A percentile compares a stretch with the other conserved stretches of the same genome.
Evolutionary conservation across 2,113 vertebrate genomes (phyloP).

Genomic region (Saccopteryx bilineata): DNA sequence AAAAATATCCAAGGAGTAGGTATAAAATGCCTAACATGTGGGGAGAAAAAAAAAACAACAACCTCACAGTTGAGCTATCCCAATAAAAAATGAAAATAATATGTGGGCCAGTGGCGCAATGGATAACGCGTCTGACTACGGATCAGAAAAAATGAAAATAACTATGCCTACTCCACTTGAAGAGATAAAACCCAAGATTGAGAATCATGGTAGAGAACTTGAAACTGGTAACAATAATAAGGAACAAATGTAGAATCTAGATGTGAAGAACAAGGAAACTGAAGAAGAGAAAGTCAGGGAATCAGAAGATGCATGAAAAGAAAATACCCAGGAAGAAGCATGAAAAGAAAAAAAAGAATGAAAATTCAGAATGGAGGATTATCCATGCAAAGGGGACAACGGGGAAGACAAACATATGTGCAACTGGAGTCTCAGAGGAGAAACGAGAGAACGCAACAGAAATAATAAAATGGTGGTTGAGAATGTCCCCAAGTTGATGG

Average conservation of each 20-base stretch:
- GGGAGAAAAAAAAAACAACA: too few relatives aligned
- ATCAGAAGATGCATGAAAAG: neutral
- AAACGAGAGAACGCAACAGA: neutral
- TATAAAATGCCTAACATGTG: rapidly evolving
- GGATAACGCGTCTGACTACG: too few relatives aligned
- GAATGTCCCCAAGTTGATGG: too few relatives aligned
- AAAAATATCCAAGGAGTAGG: too few relatives aligned
- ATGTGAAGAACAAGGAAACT: neutral
- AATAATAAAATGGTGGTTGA: neutral
- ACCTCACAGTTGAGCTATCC: neutral
- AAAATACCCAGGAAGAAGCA: neutral
- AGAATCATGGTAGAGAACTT: neutral
- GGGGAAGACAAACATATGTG: neutral
- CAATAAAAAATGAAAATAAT: too few relatives aligned
- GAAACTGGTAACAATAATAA: neutral
- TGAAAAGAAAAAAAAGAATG: rapidly evolving
- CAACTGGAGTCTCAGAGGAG: neutral
- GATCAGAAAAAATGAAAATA: too few relatives aligned
- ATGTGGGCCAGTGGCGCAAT: too few relatives aligned
- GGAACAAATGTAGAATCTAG: neutral
- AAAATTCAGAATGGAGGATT: neutral
- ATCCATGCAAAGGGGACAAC: neutral
- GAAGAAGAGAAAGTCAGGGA: neutral
- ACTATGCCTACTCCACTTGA: rapidly evolving
- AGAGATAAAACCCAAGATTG: neutral